These are phyloP conservation scores for Sinella curviseta DNA, from an alignment of 1,140 invertebrate species.

Conservation along the genomic window DNA sequence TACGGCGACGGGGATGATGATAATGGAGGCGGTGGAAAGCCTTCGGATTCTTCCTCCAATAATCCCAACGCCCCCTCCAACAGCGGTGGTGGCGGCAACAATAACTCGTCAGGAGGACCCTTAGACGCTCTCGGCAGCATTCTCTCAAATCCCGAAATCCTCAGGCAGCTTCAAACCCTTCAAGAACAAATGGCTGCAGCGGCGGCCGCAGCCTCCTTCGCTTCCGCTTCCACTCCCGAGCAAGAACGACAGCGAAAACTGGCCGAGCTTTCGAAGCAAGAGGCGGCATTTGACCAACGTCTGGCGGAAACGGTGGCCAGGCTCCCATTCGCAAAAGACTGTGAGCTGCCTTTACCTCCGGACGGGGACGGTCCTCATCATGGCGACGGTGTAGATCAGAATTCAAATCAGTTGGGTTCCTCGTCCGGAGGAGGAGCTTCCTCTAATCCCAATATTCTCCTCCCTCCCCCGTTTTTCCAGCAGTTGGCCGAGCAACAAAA, in stretches of 20 bases:
- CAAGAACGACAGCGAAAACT: slow-evolving; percentile 71
- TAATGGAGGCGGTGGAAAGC: slow-evolving; percentile 50
- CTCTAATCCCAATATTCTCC: slow-evolving; percentile 31
- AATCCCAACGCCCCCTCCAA: slow-evolving; percentile 26
- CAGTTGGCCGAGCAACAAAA: slow-evolving; percentile 39
- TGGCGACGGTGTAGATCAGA: slow-evolving; percentile 39
- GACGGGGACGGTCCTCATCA: slow-evolving; percentile 52
- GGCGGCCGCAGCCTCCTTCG: slow-evolving; percentile 42
- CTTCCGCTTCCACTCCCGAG: slow-evolving; percentile 59
- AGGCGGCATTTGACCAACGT: slow-evolving; percentile 78
- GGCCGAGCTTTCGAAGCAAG: slow-evolving; percentile 71
- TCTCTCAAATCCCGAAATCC: slow-evolving; percentile 70
- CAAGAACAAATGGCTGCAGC: slow-evolving; percentile 57
- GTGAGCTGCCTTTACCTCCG: slow-evolving; percentile 62
- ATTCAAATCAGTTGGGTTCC: slow-evolving; percentile 45
- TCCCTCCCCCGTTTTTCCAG: slow-evolving; percentile 51
- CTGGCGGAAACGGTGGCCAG: slow-evolving; percentile 69
- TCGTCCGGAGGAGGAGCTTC: slow-evolving; percentile 48
- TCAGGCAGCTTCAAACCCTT: slow-evolving; percentile 69
- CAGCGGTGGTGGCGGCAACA: background rate
- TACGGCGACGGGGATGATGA: slow-evolving; percentile 82
- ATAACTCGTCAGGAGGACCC: background rate
- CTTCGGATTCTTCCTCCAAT: background rate
- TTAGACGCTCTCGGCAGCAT: slow-evolving; percentile 57
- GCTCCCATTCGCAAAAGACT: slow-evolving; percentile 68